Base-by-base conservation (phyloP, 2,888 invertebrate genomes). In the Drosophila anomalipes region DNA sequence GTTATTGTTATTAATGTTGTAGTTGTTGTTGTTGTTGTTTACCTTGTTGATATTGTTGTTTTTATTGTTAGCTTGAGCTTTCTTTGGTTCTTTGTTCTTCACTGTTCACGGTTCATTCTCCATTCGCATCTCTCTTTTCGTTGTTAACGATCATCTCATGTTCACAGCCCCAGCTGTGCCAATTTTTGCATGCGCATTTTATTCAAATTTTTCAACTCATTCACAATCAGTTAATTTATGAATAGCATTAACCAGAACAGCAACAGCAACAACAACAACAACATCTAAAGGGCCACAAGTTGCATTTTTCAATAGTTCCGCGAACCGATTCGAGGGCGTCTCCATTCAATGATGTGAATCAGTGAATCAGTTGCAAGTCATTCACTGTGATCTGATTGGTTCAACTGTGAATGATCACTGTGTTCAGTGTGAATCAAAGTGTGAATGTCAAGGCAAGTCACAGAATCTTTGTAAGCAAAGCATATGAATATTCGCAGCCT, bases 201-300 rank as follows among this genome's bases (percentile, higher is more conserved):
- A 89, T 87, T 89, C 65, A 87, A 87, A 87, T 87, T 85, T 76
- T 70, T 81, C 83, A 75, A 87, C 88, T 74, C 81, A 81, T 86
- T 83, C 83, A 79, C 89, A 89, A 79, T 86, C 86, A 73, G 47
- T 71, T 71, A 60, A 81, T 75, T 74, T 70, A 52, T 68, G 59
- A 71, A 32, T 64, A 62, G n/a, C 54, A 70, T 14, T 28, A 57
- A 61, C 69, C 59, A 22, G 52, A 72, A 52, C 53, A 62, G 39
- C 51, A 57, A 32, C 39, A 61, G 9, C 33, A 62, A 28, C 56
- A 54, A 32, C 22, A 56, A 47, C 22, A 32, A 39, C 4, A 35
- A 26, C 35, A 54, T 26, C 26, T n/a, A 10, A 47, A 47, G 47
- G 41, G 41, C 41, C 41, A 12, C 22, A 2, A 22, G 67, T 59